phyloP scores from a whole-genome alignment of 2,797 vertebrate genomes.

The Epinephelus awoara region DNA sequence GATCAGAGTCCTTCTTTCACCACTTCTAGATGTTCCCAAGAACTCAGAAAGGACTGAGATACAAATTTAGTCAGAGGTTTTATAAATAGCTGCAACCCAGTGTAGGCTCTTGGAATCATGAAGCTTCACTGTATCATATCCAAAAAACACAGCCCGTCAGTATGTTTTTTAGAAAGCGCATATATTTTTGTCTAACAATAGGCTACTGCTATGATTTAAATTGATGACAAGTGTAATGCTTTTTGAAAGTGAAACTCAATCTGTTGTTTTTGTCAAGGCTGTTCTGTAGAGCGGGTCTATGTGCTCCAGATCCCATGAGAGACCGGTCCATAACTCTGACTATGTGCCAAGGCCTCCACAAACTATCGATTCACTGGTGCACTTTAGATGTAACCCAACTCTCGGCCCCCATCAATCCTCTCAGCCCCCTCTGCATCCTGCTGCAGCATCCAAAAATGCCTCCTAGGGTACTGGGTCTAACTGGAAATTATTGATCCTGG shows the following conservation, averaged over 20 bases:
- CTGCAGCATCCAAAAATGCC: conserved; percentile 68
- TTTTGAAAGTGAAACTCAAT: conserved; percentile 70
- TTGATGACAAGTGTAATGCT: conserved; percentile 42
- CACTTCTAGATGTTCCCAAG: no score
- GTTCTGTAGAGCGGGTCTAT: conserved; percentile 30
- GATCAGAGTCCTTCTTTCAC: no score
- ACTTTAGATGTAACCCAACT: conserved; percentile 84
- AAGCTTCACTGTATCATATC: not conserved
- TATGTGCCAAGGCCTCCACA: conserved; percentile 66
- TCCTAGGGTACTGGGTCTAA: conserved; percentile 62
- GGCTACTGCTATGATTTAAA: conserved; percentile 28
- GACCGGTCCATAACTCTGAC: conserved; percentile 61
- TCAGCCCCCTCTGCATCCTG: conserved; percentile 55
- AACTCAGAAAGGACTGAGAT: not conserved
- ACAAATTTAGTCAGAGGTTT: not conserved
- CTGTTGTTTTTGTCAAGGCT: conserved; percentile 63
- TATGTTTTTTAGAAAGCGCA: conserved; percentile 2
- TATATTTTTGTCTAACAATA: conserved; percentile 18
- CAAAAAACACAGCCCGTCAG: not conserved
- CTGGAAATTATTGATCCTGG: conserved; percentile 81
- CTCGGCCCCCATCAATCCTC: conserved; percentile 66
- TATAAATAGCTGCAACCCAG: not conserved
- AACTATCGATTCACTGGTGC: conserved; percentile 78
- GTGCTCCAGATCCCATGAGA: conserved; percentile 55
- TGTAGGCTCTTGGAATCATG: not conserved